Evolutionary conservation across 2,797 vertebrate genomes (phyloP).

Genomic region (Gastrophryne carolinensis): DNA sequence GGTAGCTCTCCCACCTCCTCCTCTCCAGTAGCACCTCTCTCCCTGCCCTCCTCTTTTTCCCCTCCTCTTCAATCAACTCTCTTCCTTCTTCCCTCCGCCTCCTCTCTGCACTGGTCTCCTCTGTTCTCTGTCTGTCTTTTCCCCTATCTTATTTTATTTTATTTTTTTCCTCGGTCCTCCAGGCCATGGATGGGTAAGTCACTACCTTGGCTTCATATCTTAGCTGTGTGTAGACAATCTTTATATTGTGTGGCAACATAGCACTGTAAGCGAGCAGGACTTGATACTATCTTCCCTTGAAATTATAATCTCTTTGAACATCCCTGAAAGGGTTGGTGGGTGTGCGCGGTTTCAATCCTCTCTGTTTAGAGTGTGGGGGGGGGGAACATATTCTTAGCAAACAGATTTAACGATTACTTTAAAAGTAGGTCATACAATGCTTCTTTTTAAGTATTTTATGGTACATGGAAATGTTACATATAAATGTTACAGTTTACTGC

Average conservation of each 20-base stretch:
- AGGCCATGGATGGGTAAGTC: conserved; percentile 50
- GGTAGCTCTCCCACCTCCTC: conserved; percentile 42
- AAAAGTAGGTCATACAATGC: background rate
- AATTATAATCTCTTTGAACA: conserved; percentile 20
- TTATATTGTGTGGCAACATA: no score
- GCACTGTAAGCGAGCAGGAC: background rate
- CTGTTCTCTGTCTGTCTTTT: conserved; percentile 23
- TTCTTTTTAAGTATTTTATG: background rate
- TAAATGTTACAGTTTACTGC: background rate
- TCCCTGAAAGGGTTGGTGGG: conserved; percentile 31
- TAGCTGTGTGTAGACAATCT: no score
- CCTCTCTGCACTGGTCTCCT: conserved; percentile 35
- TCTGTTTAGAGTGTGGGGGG: conserved; percentile 6
- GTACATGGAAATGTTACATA: background rate
- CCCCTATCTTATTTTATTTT: background rate
- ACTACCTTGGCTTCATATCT: background rate
- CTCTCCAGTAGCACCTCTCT: conserved; percentile 44
- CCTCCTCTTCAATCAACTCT: conserved; percentile 45
- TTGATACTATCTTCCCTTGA: background rate
- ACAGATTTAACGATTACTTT: background rate
- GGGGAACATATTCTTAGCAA: background rate
- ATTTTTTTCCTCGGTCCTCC: conserved; percentile 18
- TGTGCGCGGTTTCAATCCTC: conserved; percentile 24
- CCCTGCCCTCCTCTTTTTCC: conserved; percentile 10
- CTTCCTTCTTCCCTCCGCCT: conserved; percentile 41